phyloP scores from a whole-genome alignment of 1,140 invertebrate genomes.

The Ericerus pela region DNA sequence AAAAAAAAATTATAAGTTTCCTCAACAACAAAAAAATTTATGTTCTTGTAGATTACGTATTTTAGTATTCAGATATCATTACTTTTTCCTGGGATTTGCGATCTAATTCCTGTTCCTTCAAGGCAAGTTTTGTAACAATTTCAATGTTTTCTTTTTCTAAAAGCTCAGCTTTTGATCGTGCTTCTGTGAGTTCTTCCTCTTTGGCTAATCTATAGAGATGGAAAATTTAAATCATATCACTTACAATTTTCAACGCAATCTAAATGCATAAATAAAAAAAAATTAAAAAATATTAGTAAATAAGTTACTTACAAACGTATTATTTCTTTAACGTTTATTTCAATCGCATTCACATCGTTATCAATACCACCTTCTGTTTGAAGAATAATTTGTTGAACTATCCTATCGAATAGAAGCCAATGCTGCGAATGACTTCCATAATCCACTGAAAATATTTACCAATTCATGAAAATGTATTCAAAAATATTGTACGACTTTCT shows the following conservation, averaged over 20 bases:
- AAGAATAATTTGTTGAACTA: constrained; percentile 90
- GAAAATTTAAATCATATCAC: background rate
- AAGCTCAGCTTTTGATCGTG: constrained; percentile 70
- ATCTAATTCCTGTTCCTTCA: constrained; percentile 88
- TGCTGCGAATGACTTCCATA: constrained; percentile 72
- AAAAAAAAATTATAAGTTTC: too few relatives aligned
- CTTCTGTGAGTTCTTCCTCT: constrained; percentile 81
- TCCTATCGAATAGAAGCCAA: constrained; percentile 86
- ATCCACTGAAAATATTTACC: constrained; percentile 40
- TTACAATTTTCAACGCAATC: too few relatives aligned
- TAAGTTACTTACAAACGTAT: constrained; percentile 53
- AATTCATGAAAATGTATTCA: too few relatives aligned
- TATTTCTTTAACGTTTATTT: constrained; percentile 83
- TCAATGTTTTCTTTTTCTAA: constrained; percentile 79
- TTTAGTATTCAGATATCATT: too few relatives aligned
- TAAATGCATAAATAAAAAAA: background rate
- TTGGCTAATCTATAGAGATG: constrained; percentile 51
- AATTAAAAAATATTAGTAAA: background rate
- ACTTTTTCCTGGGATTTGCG: constrained; percentile 72
- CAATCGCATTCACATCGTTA: constrained; percentile 65
- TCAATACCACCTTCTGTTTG: constrained; percentile 60
- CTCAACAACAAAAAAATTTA: too few relatives aligned
- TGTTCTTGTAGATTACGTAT: too few relatives aligned
- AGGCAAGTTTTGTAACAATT: constrained; percentile 64
- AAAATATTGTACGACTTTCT: too few relatives aligned